phyloP scores from a whole-genome alignment of 2,888 invertebrate genomes.

The Parasteatoda lunata region DNA sequence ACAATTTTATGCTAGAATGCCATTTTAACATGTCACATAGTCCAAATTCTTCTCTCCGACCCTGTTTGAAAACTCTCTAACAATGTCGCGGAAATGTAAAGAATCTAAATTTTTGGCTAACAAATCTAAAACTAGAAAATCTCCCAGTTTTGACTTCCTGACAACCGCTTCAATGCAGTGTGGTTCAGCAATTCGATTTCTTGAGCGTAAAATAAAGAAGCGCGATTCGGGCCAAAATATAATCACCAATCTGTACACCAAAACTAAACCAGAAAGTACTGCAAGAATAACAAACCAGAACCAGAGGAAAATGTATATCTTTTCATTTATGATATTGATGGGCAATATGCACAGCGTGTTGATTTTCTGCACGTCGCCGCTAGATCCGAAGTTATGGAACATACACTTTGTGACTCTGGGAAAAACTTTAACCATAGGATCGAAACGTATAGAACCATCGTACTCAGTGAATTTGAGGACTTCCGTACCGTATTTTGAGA shows the following conservation, averaged over 20 bases:
- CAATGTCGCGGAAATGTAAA: conserved; percentile 84
- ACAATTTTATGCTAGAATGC: too few relatives aligned
- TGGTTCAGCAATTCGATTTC: conserved; percentile 21
- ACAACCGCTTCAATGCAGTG: conserved; percentile 31
- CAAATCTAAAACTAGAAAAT: conserved; percentile 72
- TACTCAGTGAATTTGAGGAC: conserved; percentile 84
- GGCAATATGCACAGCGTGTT: conserved; percentile 90
- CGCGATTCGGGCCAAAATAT: conserved; percentile 51
- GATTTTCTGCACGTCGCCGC: conserved; percentile 88
- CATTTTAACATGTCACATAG: not conserved
- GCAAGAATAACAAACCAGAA: conserved; percentile 79
- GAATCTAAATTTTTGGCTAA: conserved; percentile 90
- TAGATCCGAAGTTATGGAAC: conserved; percentile 91
- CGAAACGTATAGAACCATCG: conserved; percentile 78
- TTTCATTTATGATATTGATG: conserved; percentile 92
- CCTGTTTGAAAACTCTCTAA: conserved; percentile 77
- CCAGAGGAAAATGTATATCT: conserved; percentile 94
- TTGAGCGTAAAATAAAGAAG: conserved; percentile 40
- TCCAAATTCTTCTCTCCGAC: conserved; percentile 26
- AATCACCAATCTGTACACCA: conserved; percentile 69
- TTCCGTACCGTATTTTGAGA: conserved; percentile 82
- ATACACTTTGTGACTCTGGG: conserved; percentile 92
- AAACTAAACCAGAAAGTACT: conserved; percentile 74
- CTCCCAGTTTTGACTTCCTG: conserved; percentile 76
- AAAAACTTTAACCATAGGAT: conserved; percentile 79